These are phyloP conservation scores for Coelinius sp. DNA, from an alignment of 2,888 invertebrate species.

Conservation along the genomic window DNA sequence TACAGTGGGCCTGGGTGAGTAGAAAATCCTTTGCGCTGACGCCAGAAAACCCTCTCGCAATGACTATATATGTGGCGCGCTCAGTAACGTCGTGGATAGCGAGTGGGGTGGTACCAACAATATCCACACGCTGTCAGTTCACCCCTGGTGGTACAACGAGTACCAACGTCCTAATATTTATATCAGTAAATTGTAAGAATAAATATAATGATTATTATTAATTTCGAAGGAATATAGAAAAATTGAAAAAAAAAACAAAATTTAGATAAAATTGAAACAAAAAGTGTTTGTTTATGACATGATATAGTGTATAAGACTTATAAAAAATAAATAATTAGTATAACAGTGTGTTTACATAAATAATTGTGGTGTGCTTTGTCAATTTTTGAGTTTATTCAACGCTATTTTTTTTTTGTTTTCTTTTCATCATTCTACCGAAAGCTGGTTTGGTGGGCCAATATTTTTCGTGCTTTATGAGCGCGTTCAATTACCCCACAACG, in stretches of 20 bases:
- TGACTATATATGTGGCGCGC: conserved; percentile 14
- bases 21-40: conserved; percentile 42
- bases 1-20: conserved; percentile 16
- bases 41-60: conserved; percentile 24
- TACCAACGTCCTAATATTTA: conserved; percentile 28
- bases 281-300: not conserved
- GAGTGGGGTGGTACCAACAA: conserved; percentile 34
- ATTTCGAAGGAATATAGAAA: not conserved
- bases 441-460: conserved; percentile 38
- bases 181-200: not conserved
- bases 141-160: conserved; percentile 24
- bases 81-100: conserved; percentile 38
- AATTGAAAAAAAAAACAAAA: not conserved
- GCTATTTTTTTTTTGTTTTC: not conserved
- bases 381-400: conserved; percentile 23
- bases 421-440: conserved; percentile 12
- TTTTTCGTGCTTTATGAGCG: conserved; percentile 34
- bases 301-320: not conserved
- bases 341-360: conserved; percentile 2
- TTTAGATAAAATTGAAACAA: not conserved
- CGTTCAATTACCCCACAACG: conserved; percentile 23
- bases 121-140: conserved; percentile 35
- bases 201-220: not conserved
- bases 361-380: conserved; percentile 25
- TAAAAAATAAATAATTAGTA: not conserved